Percentiles rank a stretch among this genome's conserved stretches.
Evolutionary conservation across 1,140 invertebrate species (phyloP).

Genomic region (Eumaeus atala): DNA sequence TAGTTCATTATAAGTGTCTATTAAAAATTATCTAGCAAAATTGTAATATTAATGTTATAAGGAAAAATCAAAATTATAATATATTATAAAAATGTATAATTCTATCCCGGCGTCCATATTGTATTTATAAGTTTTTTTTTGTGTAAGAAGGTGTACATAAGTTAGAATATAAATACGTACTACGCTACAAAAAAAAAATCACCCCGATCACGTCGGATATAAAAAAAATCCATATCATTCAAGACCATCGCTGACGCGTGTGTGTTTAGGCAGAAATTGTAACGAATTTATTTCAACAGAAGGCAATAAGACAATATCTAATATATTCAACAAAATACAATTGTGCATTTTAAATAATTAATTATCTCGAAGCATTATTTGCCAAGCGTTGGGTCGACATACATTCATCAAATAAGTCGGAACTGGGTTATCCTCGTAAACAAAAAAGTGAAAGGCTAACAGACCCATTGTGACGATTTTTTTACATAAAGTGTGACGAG

Average conservation of each 20-base stretch:
- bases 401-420: slow-evolving; percentile 9
- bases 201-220: no score
- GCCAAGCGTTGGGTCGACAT: not conserved
- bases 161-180: no score
- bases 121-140: no score
- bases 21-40: no score
- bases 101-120: no score
- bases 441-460: slow-evolving; percentile 5
- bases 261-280: not conserved
- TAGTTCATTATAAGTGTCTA: no score
- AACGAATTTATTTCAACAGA: not conserved
- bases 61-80: no score
- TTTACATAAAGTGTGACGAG: slow-evolving; percentile 35
- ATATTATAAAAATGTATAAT: no score
- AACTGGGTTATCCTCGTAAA: slow-evolving; percentile 11
- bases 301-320: not conserved
- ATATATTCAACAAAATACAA: slow-evolving; percentile 3
- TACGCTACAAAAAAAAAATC: no score
- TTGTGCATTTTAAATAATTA: slow-evolving; percentile 2
- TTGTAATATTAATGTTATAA: no score
- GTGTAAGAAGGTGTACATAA: no score
- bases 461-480: slow-evolving; percentile 4
- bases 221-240: not conserved
- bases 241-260: not conserved
- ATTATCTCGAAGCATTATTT: slow-evolving; percentile 2